Evolutionary conservation across 2,113 vertebrate genomes (phyloP).

Genomic region (Trichomycterus rosablanca): DNA sequence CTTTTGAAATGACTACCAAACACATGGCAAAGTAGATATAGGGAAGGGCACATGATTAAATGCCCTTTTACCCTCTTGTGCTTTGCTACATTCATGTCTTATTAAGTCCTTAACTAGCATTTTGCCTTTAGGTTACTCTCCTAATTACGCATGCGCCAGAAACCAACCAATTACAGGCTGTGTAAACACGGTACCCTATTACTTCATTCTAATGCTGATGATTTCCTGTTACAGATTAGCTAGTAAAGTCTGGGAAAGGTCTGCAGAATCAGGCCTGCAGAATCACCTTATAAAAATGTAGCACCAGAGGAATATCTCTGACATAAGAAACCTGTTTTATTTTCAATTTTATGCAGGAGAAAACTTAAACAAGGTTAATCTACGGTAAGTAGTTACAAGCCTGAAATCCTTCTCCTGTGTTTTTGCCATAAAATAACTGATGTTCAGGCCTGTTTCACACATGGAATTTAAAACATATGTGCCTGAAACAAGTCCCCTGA

Average conservation of each 20-base stretch:
- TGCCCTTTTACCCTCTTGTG: neutral
- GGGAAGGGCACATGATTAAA: constrained; percentile 7
- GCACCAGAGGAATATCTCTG: constrained; percentile 31
- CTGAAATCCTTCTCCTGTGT: constrained; percentile 58
- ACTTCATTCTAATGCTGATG: constrained; percentile 62
- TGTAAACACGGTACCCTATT: constrained; percentile 57
- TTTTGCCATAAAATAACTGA: constrained; percentile 66
- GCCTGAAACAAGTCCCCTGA: constrained; percentile 52
- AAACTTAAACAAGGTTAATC: constrained; percentile 61
- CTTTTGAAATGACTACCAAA: neutral
- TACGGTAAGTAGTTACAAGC: constrained; percentile 52
- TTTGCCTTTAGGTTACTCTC: constrained; percentile 9
- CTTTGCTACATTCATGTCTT: constrained; percentile 41
- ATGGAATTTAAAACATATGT: constrained; percentile 63
- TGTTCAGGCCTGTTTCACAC: constrained; percentile 61
- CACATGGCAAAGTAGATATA: neutral
- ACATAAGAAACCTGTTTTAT: constrained; percentile 50
- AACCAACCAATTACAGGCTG: constrained; percentile 72
- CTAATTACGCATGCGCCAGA: constrained; percentile 62
- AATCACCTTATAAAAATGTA: constrained; percentile 48
- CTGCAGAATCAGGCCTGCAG: constrained; percentile 37
- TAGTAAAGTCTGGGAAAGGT: constrained; percentile 46
- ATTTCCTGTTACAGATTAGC: constrained; percentile 72
- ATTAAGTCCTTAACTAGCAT: constrained; percentile 6
- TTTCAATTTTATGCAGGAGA: constrained; percentile 57